phyloP scores from a whole-genome alignment of 2,113 vertebrate genomes.

The Equus quagga region DNA sequence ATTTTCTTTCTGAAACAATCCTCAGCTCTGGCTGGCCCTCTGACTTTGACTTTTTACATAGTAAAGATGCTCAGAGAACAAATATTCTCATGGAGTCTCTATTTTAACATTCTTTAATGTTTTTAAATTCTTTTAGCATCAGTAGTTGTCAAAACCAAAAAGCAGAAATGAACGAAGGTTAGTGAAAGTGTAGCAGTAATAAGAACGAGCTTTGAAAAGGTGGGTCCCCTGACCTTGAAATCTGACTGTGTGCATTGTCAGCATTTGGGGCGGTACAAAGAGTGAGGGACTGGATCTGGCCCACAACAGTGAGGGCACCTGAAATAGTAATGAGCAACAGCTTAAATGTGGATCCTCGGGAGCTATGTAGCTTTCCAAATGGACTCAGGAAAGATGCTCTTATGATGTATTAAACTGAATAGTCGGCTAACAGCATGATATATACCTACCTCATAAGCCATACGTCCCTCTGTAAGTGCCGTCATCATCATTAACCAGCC shows the following conservation, averaged over 20 bases:
- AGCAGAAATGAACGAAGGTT: background rate
- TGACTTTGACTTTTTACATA: fast-evolving
- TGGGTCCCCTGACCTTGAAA: fast-evolving
- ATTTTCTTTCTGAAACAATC: background rate
- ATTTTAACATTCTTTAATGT: fast-evolving
- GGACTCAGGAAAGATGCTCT: background rate
- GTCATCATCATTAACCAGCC: fast-evolving
- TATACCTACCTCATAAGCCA: fast-evolving
- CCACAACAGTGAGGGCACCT: fast-evolving
- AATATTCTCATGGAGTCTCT: background rate
- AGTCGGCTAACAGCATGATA: fast-evolving
- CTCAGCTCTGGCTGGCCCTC: fast-evolving
- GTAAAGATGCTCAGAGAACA: no score
- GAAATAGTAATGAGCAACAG: fast-evolving
- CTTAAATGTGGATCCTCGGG: fast-evolving
- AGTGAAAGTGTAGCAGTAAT: fast-evolving
- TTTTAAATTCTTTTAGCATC: background rate
- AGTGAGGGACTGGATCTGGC: fast-evolving
- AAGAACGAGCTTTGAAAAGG: fast-evolving
- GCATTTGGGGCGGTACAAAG: fast-evolving
- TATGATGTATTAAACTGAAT: fast-evolving
- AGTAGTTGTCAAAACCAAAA: fast-evolving
- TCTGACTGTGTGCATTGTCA: fast-evolving
- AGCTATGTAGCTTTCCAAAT: fast-evolving
- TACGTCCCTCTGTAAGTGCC: fast-evolving